Evolutionary conservation across 2,797 vertebrate genomes (phyloP).

Genomic region (Hafferia zeledoni): DNA sequence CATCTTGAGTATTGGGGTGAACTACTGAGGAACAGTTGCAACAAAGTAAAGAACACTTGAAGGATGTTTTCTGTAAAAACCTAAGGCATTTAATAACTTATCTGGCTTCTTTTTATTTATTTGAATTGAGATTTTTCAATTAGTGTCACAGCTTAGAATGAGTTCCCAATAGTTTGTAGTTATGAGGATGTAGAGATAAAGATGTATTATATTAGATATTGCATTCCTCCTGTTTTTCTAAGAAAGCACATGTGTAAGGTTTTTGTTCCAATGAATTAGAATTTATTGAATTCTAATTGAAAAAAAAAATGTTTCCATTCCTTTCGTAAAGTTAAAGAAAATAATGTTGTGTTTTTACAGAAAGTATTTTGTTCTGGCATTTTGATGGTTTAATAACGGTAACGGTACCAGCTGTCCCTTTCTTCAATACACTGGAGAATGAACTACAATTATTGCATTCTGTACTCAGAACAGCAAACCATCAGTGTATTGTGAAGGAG

Average conservation of each 20-base stretch:
- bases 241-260: not conserved
- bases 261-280: not conserved
- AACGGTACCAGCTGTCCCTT: not conserved
- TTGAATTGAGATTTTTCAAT: conserved; percentile 39
- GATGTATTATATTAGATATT: not conserved
- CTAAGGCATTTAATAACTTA: not conserved
- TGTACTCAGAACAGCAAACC: not conserved
- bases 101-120: not conserved
- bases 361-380: not conserved
- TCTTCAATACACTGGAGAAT: not conserved
- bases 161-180: not conserved
- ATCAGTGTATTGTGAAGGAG: not conserved
- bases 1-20: not conserved
- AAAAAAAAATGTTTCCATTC: conserved; percentile 13
- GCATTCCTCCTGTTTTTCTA: not conserved
- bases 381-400: not conserved
- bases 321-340: not conserved
- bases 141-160: not conserved
- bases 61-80: not conserved
- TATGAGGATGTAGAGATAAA: not conserved
- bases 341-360: not conserved
- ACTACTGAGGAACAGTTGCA: not conserved
- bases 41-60: not conserved
- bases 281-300: conserved; percentile 31
- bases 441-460: not conserved